phyloP scores from a whole-genome alignment of 2,888 invertebrate species.

The Ditula angustiorana region DNA sequence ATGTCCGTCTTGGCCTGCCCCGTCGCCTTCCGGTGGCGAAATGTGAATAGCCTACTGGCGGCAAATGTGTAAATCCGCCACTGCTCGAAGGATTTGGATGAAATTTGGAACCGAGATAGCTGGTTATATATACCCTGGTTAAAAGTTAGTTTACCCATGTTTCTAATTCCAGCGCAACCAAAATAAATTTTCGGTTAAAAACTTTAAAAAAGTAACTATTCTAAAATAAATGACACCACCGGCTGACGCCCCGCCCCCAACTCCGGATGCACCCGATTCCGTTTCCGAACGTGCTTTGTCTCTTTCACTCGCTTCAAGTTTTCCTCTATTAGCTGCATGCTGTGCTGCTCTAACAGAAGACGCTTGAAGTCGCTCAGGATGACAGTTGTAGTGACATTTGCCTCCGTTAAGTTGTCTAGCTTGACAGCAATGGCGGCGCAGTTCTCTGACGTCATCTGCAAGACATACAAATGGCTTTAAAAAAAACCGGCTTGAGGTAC shows the following conservation, averaged over 20 bases:
- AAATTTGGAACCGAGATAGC: too few relatives aligned
- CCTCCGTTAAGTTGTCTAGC: conserved; percentile 58
- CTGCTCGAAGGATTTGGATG: too few relatives aligned
- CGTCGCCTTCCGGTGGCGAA: too few relatives aligned
- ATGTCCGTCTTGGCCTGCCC: too few relatives aligned
- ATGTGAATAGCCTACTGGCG: too few relatives aligned
- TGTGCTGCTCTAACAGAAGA: conserved; percentile 63
- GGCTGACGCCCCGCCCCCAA: conserved; percentile 54
- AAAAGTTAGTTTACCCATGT: too few relatives aligned
- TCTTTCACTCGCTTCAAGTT: conserved; percentile 55
- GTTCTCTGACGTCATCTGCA: conserved; percentile 66
- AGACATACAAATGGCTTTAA: background rate
- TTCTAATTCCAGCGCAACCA: too few relatives aligned
- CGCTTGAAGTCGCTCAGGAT: conserved; percentile 54
- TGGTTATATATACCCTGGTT: too few relatives aligned
- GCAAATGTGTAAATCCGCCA: too few relatives aligned
- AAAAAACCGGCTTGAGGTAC: too few relatives aligned
- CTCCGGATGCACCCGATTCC: conserved; percentile 59
- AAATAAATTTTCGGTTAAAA: too few relatives aligned
- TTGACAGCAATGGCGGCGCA: conserved; percentile 68
- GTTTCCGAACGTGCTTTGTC: conserved; percentile 42
- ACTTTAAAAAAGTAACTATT: too few relatives aligned
- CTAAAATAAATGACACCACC: conserved; percentile 61
- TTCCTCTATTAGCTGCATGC: conserved; percentile 55
- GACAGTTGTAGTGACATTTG: conserved; percentile 45